phyloP scores from a whole-genome alignment of 2,797 vertebrate species.

The Melanotaenia trifasciata region DNA sequence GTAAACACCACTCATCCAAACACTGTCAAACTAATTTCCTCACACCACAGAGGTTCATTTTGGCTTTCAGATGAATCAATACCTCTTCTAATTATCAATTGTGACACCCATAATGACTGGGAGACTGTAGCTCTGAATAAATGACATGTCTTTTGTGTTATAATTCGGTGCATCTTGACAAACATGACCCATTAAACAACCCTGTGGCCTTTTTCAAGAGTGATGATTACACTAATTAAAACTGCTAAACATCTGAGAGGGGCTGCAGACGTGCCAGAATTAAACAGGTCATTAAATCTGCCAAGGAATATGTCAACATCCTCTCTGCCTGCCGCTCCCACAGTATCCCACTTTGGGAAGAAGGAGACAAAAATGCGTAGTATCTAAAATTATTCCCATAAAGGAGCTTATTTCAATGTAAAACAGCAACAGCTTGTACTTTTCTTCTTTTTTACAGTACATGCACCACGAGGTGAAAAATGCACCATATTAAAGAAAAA shows the following conservation, averaged over 20 bases:
- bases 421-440: not conserved
- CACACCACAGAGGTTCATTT: conserved; percentile 75
- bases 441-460: not conserved
- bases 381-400: not conserved
- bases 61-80: conserved; percentile 78
- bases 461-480: conserved; percentile 8
- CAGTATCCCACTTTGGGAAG: conserved; percentile 35
- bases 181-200: conserved; percentile 84
- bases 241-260: conserved; percentile 81
- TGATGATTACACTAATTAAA: conserved; percentile 85
- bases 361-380: conserved; percentile 27
- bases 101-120: conserved; percentile 81
- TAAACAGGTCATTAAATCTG: conserved; percentile 85
- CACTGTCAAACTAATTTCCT: conserved; percentile 78
- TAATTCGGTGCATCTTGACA: conserved; percentile 85
- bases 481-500: not conserved
- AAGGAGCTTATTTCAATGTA: not conserved
- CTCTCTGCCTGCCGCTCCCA: conserved; percentile 61
- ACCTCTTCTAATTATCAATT: conserved; percentile 80
- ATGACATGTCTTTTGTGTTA: conserved; percentile 83
- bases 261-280: conserved; percentile 72
- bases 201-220: conserved; percentile 81
- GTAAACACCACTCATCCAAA: conserved; percentile 71
- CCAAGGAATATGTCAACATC: conserved; percentile 77
- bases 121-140: conserved; percentile 76